These are phyloP conservation scores for Sphenopsis melanotis DNA, from an alignment of 2,797 vertebrate species.

Conservation along the genomic window DNA sequence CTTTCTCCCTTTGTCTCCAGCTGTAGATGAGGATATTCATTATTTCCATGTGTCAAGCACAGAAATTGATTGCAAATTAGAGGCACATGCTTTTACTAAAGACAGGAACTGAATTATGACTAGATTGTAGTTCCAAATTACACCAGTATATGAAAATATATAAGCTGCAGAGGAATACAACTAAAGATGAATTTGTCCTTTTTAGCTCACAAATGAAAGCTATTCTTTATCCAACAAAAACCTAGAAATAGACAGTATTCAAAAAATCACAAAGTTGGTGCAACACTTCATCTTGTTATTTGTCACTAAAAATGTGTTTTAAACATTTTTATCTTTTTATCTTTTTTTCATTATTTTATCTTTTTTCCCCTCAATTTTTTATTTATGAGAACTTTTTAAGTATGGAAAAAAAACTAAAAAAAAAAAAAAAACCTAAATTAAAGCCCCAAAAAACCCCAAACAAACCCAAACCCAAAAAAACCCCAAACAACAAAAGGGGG, in stretches of 20 bases:
- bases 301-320: background rate
- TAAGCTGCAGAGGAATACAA: background rate
- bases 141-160: slow-evolving; percentile 18
- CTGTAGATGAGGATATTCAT: slow-evolving; percentile 14
- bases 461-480: no score
- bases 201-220: background rate
- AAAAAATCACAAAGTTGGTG: background rate
- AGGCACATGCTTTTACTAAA: slow-evolving; percentile 24
- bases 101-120: slow-evolving; percentile 31
- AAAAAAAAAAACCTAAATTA: no score
- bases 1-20: slow-evolving; percentile 20
- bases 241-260: background rate
- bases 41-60: background rate
- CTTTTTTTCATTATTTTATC: background rate
- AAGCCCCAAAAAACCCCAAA: fast-evolving
- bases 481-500: background rate
- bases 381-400: background rate
- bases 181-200: slow-evolving; percentile 11
- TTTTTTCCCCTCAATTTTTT: background rate
- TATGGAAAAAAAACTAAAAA: background rate
- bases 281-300: background rate
- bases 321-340: background rate
- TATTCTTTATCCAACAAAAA: slow-evolving; percentile 3
- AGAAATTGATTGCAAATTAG: slow-evolving; percentile 47
- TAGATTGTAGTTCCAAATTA: slow-evolving; percentile 4